These are phyloP conservation scores for Ichneumoninae sp. DNA, from an alignment of 2,888 invertebrate genomes.

Conservation along the genomic window DNA sequence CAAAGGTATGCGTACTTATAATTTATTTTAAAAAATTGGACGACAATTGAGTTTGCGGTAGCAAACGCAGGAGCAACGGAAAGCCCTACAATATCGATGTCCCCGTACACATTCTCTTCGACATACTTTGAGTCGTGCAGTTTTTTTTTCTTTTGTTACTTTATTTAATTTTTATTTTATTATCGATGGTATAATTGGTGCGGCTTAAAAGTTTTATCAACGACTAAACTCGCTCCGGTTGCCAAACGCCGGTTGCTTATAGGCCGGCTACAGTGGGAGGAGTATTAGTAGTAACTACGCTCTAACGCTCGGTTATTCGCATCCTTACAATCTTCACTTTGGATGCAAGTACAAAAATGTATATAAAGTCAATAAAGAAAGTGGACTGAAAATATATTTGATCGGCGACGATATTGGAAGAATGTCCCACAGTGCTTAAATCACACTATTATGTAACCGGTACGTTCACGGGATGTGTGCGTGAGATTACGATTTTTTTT, in stretches of 20 bases:
- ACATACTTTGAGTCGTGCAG: slow-evolving; percentile 8
- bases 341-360: slow-evolving; percentile 64
- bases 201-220: slow-evolving; percentile 9
- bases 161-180: slow-evolving; percentile 26
- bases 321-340: slow-evolving; percentile 13
- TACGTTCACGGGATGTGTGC: slow-evolving; percentile 40
- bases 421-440: slow-evolving; percentile 34
- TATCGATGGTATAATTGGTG: slow-evolving; percentile 2
- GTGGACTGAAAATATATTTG: slow-evolving; percentile 53
- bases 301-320: slow-evolving; percentile 22
- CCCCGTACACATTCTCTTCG: slow-evolving; percentile 28
- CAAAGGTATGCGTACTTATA: slow-evolving; percentile 8
- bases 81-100: slow-evolving; percentile 1
- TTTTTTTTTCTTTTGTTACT: neutral
- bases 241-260: slow-evolving; percentile 8
- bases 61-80: neutral
- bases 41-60: slow-evolving; percentile 24
- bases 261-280: slow-evolving; percentile 6
- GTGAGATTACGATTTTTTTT: slow-evolving; percentile 42
- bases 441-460: slow-evolving; percentile 5
- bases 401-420: slow-evolving; percentile 49
- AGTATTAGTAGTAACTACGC: slow-evolving; percentile 17
- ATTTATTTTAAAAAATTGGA: slow-evolving; percentile 11
- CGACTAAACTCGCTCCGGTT: slow-evolving; percentile 13
- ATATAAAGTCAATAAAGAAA: slow-evolving; percentile 64